These are phyloP conservation scores for Ptychoptera contaminata DNA, from an alignment of 2,888 invertebrate genomes.

Conservation along the genomic window DNA sequence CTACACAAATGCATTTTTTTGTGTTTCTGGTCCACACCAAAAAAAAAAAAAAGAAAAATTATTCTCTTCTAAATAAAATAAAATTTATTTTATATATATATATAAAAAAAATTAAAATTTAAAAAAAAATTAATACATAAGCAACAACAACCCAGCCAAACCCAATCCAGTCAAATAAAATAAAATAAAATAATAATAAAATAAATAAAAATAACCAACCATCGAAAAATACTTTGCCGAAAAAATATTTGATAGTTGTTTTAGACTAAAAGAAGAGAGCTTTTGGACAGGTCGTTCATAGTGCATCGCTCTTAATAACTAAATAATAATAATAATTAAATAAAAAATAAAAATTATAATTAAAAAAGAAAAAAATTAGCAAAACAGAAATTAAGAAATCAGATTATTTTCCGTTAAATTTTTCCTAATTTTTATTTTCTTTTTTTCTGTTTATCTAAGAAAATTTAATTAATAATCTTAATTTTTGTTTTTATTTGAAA, in stretches of 20 bases:
- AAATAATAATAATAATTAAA: conserved; percentile 1
- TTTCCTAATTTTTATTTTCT: neutral
- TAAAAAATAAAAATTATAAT: neutral
- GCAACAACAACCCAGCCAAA: neutral
- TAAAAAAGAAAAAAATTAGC: neutral
- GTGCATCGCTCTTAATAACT: conserved; percentile 7
- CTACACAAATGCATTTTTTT: no score
- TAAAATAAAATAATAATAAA: no score
- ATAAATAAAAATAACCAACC: neutral
- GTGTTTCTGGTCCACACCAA: no score
- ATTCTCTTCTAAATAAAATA: no score
- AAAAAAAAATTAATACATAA: neutral
- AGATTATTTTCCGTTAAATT: neutral
- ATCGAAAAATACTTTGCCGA: conserved; percentile 8
- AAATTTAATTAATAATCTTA: no score
- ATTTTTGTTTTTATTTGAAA: no score
- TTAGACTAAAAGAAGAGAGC: conserved; percentile 11
- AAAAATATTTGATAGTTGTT: conserved; percentile 10
- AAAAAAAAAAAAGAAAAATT: no score
- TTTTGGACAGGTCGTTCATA: conserved; percentile 11
- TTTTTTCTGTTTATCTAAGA: neutral
- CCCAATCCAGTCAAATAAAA: no score
- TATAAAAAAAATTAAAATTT: no score
- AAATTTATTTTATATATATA: no score
- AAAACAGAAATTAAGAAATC: neutral